Evolutionary conservation across 2,113 vertebrate genomes (phyloP), one percentile per base, ranked within the genome.

Genomic region (Prochilodus magdalenae): DNA sequence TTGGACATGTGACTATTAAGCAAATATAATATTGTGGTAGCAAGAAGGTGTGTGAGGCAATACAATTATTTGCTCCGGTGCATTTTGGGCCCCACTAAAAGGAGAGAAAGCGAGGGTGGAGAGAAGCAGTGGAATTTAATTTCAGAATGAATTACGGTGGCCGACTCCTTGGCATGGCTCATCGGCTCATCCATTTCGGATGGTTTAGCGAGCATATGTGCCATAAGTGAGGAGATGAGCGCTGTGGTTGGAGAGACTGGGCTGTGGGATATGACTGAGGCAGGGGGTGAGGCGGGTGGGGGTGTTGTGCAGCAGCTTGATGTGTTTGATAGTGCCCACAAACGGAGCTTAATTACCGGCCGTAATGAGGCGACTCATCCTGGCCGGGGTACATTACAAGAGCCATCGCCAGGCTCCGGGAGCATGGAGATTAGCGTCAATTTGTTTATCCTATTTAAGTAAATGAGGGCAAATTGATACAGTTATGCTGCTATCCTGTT

Each of bases 71-170:
- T 84, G 55, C 78, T 80, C 30, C 20, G 59, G 51, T 66, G 73
- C 71, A 84, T 75, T 84, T 73, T 44, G 60, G 63, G 33, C 33
- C 14, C 55, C 65, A 69, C 73, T n/a, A 75, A 66, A 29, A 51
- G 71, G 75, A 63, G 26, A 57, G 49, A 59, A 63, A 62, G 60
- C 55, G 69, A 69, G 63, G 65, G 60, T 62, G 62, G 13, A 83
- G 36, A 40, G 14, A 30, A 75, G n/a, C 60, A 29, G 44, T 51
- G 63, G 44, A 83, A 85, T 80, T 86, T 86, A 16, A 76, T 88
- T 83, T 90, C 71, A 86, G 80, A 88, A 77, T 84, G 73, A 85
- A 83, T 74, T 62, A 66, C 78, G 55, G 51, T 26, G 63, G 60
- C 65, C 51, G 63, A 24, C 67, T 72, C 66, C 87, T 84, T 44